These are phyloP conservation scores for Drosophila sproati DNA, from an alignment of 1,140 invertebrate genomes.

Conservation along the genomic window DNA sequence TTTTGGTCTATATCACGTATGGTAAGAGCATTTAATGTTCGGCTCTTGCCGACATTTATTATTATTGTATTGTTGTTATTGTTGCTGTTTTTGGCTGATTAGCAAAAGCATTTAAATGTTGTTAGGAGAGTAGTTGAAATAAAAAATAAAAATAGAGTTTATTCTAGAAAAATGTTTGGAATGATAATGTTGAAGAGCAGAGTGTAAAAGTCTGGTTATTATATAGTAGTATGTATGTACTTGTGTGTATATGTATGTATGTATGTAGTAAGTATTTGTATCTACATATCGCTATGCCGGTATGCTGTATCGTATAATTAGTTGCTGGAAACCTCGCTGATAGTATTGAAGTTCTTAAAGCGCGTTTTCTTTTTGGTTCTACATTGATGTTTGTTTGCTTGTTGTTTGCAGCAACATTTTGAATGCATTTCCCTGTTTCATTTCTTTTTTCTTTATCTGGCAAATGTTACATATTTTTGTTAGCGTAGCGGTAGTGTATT, in stretches of 20 bases:
- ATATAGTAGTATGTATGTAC: constrained; percentile 41
- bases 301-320: constrained; percentile 54
- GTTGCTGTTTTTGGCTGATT: constrained; percentile 51
- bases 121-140: constrained; percentile 55
- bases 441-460: constrained; percentile 27
- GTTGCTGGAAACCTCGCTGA: constrained; percentile 79
- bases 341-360: constrained; percentile 62
- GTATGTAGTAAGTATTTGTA: constrained; percentile 22
- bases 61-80: constrained; percentile 10
- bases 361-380: constrained; percentile 35
- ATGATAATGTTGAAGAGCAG: constrained; percentile 52
- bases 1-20: constrained; percentile 2
- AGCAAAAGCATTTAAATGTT: constrained; percentile 60
- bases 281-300: constrained; percentile 50
- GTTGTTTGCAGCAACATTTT: constrained; percentile 67
- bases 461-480: constrained; percentile 53
- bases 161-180: constrained; percentile 56
- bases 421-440: constrained; percentile 58
- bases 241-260: constrained; percentile 37
- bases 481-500: constrained; percentile 20
- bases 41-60: constrained; percentile 33
- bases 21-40: constrained; percentile 48
- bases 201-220: constrained; percentile 56
- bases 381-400: constrained; percentile 1
- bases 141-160: constrained; percentile 48